Base-by-base conservation (phyloP, 2,797 vertebrate genomes). In the Rhabdomys pumilio region DNA sequence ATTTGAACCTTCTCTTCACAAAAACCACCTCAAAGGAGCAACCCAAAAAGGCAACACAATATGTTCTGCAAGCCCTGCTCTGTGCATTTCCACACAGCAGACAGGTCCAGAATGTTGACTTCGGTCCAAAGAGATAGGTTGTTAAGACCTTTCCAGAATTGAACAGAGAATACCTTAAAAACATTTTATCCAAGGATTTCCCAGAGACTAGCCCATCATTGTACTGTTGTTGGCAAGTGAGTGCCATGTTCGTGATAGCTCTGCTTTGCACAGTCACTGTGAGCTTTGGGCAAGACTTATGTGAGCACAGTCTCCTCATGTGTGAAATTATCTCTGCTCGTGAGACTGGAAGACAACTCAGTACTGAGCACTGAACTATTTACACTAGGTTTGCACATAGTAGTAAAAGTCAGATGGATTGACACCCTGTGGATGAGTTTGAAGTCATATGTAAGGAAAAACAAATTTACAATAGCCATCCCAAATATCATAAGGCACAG, bases 1-100 rank as follows among this genome's bases (percentile, higher is more conserved):
- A 93, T 95, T 79, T 90, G 93, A 93, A 81, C 15, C 19, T 94
- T 96, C 89, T 67, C 61, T 86, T 96, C 87, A 17, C 92, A 44
- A 41, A 31, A 85, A 44, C 50, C 38, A 50, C 80, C 59, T 81
- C 67, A 10, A 77, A 89, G 73, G n/a, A 95, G 53, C 61, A 89
- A 67, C 72, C 73, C 73, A 34, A 77, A 63, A 47, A 3, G 2
- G 20, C 82, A 75, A 15, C 86, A 76, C 63, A 59, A 31, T 6
- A 29, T 38, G 29, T 29, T 22, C 47, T 69, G 44, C 47, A 55
- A 90, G 72, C 19, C 47, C 9, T 19, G 55, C 10, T 91, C 69
- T 26, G 10, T 2, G 3, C 29, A 1, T 67, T 72, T 50, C 72
- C 20, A 73, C 1, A 14, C 6, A 26, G 53, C 38, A 76, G 53